Conservation (phyloP, 2,797 vertebrate species). For the Anguilla marmorata region DNA sequence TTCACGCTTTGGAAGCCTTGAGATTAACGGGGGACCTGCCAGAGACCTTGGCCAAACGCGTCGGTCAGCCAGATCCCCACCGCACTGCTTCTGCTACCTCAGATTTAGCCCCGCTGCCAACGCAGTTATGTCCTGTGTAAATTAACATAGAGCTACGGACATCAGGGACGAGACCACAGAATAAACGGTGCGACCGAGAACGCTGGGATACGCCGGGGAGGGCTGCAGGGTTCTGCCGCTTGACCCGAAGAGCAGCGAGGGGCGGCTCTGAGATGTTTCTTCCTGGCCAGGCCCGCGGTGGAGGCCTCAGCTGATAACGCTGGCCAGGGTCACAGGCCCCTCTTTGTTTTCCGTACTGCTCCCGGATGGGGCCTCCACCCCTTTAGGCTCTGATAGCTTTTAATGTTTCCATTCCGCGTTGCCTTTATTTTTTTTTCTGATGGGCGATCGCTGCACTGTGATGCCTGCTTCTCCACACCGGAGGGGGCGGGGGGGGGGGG, state of each 20-base stretch:
- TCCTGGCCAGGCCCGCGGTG: slow-evolving; percentile 11
- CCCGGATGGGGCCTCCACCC: background rate
- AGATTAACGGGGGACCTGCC: background rate
- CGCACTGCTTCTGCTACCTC: background rate
- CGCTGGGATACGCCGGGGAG: background rate
- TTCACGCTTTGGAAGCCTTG: background rate
- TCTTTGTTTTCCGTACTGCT: background rate
- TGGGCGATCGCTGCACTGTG: background rate
- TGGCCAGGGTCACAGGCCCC: background rate
- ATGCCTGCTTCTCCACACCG: background rate
- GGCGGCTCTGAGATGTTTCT: background rate
- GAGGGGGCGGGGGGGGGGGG: background rate
- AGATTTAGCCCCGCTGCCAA: slow-evolving; percentile 15
- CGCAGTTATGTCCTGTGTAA: slow-evolving; percentile 15
- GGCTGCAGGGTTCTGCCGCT: background rate
- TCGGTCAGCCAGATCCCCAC: slow-evolving; percentile 8
- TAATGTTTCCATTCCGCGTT: background rate
- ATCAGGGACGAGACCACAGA: background rate
- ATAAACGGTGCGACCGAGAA: background rate
- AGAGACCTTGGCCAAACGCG: background rate
- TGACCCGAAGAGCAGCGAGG: background rate
- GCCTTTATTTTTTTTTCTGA: background rate
- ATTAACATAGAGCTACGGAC: background rate
- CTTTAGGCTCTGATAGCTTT: background rate
- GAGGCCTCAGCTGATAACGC: background rate